phyloP scores from a whole-genome alignment of 2,888 invertebrate genomes.

The Trisateles emortualis region DNA sequence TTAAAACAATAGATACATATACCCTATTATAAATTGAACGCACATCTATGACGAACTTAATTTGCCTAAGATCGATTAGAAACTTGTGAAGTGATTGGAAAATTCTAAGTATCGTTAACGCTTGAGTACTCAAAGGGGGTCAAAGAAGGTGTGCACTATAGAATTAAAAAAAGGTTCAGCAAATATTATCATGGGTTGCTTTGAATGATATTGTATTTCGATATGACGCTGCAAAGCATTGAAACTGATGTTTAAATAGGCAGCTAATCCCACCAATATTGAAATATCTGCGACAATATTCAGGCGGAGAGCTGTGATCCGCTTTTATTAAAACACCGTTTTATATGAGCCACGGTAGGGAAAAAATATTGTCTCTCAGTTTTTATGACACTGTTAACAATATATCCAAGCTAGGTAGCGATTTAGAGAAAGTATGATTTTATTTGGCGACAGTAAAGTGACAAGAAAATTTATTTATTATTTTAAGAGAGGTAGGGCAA shows the following conservation, averaged over 20 bases:
- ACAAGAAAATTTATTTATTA: constrained; percentile 34
- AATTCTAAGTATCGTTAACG: constrained; percentile 2
- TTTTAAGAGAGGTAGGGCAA: no score
- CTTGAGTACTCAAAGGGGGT: constrained; percentile 18
- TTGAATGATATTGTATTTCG: constrained; percentile 82
- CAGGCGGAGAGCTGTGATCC: constrained; percentile 78
- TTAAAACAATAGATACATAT: no score
- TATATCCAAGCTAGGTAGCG: constrained; percentile 43
- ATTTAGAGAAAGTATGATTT: constrained; percentile 42
- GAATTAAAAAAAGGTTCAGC: constrained; percentile 81
- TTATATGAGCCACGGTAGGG: constrained; percentile 66
- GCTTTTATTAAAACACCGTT: constrained; percentile 84
- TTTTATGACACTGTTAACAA: constrained; percentile 55
- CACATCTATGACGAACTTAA: neutral
- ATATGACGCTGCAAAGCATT: constrained; percentile 76
- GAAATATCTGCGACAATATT: constrained; percentile 86
- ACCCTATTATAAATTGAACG: neutral
- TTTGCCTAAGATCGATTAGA: neutral
- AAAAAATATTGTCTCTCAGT: constrained; percentile 66
- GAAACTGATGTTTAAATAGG: constrained; percentile 84
- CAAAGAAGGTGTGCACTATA: constrained; percentile 45
- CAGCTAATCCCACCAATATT: constrained; percentile 85
- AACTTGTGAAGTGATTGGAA: constrained; percentile 4
- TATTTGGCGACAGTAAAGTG: constrained; percentile 33
- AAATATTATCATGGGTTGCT: constrained; percentile 78